Percentiles rank a stretch among this genome's conserved stretches.
These are phyloP conservation scores for Cyprinodon brontotheroides DNA, from an alignment of 2,113 vertebrate species.

Conservation along the genomic window DNA sequence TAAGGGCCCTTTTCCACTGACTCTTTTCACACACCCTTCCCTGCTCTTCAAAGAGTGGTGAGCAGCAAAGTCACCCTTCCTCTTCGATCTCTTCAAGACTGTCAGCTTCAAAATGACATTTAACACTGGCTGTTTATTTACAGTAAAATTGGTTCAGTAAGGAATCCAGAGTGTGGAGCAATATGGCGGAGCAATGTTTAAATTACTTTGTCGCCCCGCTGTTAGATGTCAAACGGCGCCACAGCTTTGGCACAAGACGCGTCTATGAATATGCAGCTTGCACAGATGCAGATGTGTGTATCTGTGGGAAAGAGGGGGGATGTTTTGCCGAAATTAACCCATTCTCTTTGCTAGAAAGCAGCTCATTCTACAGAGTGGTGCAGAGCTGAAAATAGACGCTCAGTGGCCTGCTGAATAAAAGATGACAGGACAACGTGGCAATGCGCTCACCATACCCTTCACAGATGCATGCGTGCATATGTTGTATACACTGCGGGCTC, in stretches of 20 bases:
- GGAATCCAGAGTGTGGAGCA: constrained; percentile 27
- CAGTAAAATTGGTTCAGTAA: constrained; percentile 49
- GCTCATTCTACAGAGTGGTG: constrained; percentile 54
- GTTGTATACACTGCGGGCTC: constrained; percentile 15
- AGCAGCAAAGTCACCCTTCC: constrained; percentile 9
- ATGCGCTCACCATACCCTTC: constrained; percentile 37
- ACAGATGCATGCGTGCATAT: constrained; percentile 24
- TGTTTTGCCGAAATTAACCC: constrained; percentile 45
- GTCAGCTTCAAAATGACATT: constrained; percentile 32
- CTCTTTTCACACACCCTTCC: constrained; percentile 25
- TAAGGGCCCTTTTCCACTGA: constrained; percentile 7
- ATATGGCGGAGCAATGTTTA: constrained; percentile 49
- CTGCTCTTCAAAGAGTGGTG: neutral
- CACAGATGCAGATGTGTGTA: constrained; percentile 24
- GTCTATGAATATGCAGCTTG: constrained; percentile 62
- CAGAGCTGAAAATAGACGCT: constrained; percentile 61
- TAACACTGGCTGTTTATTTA: constrained; percentile 49
- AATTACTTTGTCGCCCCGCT: constrained; percentile 57
- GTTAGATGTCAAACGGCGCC: constrained; percentile 54
- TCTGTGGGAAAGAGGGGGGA: constrained; percentile 17
- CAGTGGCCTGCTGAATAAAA: constrained; percentile 61
- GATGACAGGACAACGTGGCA: constrained; percentile 42
- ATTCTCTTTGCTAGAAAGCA: constrained; percentile 52
- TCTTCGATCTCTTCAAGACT: constrained; percentile 20
- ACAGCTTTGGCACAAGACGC: constrained; percentile 49